Conservation (phyloP, 2,113 vertebrate species). For the Turdus rufiventris region DNA sequence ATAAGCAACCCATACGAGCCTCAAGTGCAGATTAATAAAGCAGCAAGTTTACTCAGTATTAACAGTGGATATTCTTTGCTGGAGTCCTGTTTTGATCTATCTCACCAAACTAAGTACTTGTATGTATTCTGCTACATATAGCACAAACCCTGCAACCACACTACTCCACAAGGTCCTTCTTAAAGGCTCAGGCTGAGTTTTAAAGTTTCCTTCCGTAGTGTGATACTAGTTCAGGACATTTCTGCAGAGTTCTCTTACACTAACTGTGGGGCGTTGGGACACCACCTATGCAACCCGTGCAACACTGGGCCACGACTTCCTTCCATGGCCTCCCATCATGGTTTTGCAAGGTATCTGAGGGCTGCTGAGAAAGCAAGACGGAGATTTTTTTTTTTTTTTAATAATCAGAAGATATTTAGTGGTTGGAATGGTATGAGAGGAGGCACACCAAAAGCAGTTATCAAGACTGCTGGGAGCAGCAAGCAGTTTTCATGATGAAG, state of each 20-base stretch:
- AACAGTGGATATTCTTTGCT: neutral
- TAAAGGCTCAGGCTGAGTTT: neutral
- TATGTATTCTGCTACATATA: no score
- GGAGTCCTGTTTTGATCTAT: neutral
- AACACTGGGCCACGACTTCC: neutral
- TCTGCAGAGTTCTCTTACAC: neutral
- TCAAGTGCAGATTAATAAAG: neutral
- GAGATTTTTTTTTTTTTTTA: neutral
- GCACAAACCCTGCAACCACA: neutral
- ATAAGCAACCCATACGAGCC: neutral
- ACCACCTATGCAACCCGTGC: rapidly evolving
- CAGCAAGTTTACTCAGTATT: neutral
- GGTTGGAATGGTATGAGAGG: neutral
- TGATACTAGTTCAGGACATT: neutral
- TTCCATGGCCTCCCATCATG: neutral
- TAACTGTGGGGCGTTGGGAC: rapidly evolving
- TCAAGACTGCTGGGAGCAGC: rapidly evolving
- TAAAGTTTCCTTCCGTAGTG: neutral
- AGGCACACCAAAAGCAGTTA: rapidly evolving
- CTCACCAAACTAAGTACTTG: neutral
- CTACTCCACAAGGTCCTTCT: neutral
- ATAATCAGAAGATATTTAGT: neutral
- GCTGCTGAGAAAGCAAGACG: neutral
- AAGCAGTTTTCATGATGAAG: rapidly evolving
- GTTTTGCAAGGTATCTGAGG: neutral